Percentiles rank a stretch among this genome's conserved stretches.
Evolutionary conservation across 2,888 invertebrate genomes (phyloP).

Genomic region (Tanytarsus gracilentus): DNA sequence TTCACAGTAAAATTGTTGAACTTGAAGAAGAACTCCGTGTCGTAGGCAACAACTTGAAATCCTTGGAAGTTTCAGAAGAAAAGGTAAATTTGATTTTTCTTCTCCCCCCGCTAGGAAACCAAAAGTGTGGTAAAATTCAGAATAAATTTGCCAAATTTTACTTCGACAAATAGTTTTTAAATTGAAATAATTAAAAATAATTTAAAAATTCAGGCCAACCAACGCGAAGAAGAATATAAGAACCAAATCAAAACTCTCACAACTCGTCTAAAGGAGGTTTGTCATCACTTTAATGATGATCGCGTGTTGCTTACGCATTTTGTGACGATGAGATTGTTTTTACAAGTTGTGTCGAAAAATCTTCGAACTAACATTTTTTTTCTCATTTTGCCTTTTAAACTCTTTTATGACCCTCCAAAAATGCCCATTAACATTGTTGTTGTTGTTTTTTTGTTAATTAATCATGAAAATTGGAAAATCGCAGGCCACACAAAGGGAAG

Average conservation of each 20-base stretch:
- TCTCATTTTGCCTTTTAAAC: no score
- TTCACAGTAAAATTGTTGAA: constrained; percentile 94
- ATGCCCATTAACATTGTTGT: constrained; percentile 13
- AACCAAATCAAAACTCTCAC: constrained; percentile 98
- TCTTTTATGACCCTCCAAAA: no score
- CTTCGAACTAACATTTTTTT: no score
- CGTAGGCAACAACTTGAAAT: constrained; percentile 99
- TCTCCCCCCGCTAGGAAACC: constrained; percentile 30
- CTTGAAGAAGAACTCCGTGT: constrained; percentile 99
- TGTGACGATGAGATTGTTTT: no score
- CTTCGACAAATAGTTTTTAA: not conserved
- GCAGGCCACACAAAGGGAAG: constrained; percentile 93
- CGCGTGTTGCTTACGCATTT: no score
- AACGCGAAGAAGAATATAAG: constrained; percentile 99
- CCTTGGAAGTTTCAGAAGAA: constrained; percentile 99
- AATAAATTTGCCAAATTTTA: not conserved
- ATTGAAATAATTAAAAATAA: not conserved
- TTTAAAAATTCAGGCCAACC: constrained; percentile 70
- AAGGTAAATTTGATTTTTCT: constrained; percentile 69
- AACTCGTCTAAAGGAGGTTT: constrained; percentile 97
- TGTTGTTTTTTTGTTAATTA: constrained; percentile 2
- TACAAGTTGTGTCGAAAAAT: no score
- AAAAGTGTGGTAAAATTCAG: constrained; percentile 1
- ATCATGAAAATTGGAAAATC: constrained; percentile 32
- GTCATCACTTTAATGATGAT: constrained; percentile 9